Evolutionary conservation across 2,113 vertebrate genomes (phyloP).

Genomic region (Cynoglossus semilaevis): DNA sequence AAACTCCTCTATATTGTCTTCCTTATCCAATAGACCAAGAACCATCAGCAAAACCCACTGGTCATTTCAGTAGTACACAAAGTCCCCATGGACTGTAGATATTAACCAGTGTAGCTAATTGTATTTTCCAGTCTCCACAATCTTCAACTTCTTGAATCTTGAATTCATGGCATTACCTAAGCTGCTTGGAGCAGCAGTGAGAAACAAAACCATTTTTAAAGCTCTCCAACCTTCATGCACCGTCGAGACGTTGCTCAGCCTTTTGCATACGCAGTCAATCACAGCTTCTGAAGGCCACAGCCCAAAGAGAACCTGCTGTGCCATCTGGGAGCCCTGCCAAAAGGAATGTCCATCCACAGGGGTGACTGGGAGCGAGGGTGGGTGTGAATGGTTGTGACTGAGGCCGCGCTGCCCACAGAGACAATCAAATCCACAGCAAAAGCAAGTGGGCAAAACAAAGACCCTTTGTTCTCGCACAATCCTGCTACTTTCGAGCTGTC

Average conservation of each 20-base stretch:
- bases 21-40: too few species aligned
- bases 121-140: conserved; percentile 7
- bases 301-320: conserved; percentile 48
- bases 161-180: background rate
- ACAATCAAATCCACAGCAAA: conserved; percentile 70
- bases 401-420: conserved; percentile 53
- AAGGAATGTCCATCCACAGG: conserved; percentile 65
- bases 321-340: conserved; percentile 65
- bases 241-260: conserved; percentile 14
- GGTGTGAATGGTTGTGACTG: conserved; percentile 47
- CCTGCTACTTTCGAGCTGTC: conserved; percentile 55
- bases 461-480: conserved; percentile 60
- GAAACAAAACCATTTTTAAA: conserved; percentile 8
- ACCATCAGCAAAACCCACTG: too few species aligned
- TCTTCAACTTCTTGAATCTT: too few species aligned
- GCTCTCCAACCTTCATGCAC: conserved; percentile 16
- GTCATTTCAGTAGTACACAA: too few species aligned
- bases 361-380: conserved; percentile 33
- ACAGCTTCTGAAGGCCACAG: conserved; percentile 25
- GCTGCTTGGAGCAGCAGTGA: background rate
- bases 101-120: background rate
- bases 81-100: too few species aligned
- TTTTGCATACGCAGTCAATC: conserved; percentile 41
- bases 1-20: too few species aligned
- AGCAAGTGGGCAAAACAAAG: conserved; percentile 68